These are phyloP conservation scores for Eilema sororculum DNA, from an alignment of 2,888 invertebrate genomes.

Conservation along the genomic window DNA sequence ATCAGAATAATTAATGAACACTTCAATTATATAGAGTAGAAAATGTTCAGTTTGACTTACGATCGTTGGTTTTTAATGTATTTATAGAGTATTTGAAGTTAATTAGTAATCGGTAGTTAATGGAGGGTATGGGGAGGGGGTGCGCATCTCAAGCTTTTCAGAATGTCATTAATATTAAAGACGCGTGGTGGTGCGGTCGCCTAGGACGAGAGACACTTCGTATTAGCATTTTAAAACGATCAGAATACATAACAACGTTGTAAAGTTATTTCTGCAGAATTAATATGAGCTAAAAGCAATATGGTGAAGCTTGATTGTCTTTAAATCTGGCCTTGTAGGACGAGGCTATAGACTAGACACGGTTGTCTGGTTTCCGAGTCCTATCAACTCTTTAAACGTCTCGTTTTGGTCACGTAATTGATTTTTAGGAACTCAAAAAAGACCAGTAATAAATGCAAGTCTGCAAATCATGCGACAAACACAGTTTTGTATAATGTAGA, in stretches of 20 bases:
- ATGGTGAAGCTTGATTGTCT: background rate
- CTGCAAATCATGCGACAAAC: background rate
- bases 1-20: background rate
- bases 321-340: background rate
- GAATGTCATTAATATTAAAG: conserved; percentile 43
- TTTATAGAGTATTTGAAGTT: background rate
- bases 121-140: background rate
- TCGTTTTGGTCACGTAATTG: background rate
- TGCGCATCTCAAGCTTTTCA: background rate
- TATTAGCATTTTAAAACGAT: conserved; percentile 42
- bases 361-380: background rate
- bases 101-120: background rate
- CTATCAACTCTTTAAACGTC: background rate
- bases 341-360: background rate
- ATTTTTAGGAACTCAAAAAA: background rate
- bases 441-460: background rate
- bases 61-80: background rate
- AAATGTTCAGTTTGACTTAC: background rate
- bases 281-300: background rate
- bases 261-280: conserved; percentile 5
- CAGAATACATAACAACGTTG: conserved; percentile 37
- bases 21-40: background rate
- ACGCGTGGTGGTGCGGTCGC: conserved; percentile 38
- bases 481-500: background rate
- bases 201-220: conserved; percentile 31